Evolutionary conservation across 1,140 invertebrate genomes (phyloP), one percentile per base, ranked within the genome.

Genomic region (Platyscapa corneri): DNA sequence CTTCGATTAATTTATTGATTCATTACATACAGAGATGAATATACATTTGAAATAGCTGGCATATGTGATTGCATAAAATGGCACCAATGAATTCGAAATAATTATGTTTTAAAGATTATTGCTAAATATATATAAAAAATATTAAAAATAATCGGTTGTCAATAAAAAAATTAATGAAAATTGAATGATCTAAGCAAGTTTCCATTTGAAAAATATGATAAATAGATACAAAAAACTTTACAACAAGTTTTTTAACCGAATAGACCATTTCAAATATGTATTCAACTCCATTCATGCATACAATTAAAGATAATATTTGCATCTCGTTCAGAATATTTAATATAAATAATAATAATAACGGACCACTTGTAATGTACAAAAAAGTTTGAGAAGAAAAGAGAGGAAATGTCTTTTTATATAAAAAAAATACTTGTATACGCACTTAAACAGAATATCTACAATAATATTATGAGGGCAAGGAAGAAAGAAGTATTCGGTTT

Each of bases 341-440:
- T 90, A 91, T 91, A 91, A 91, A 91, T 91, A 91, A 91, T 88
- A 87, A 75, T 74, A 77, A 82, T 78, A 77, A 78, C 75, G 60
- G 53, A 65, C 72, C 27, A 42, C 46, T 56, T n/a, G 34, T 53
- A 64, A 76, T 76, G 53, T 83, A 46, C 30, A 64, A 81, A 75
- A 46, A 64, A 37, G 60, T 53, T 76, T 8, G 39, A 30, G 6
- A 65, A 78, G 75, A 84, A 65, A 37, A 77, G 39, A 67, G 75
- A 78, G 75, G 64, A 70, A 67, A 75, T 80, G 60, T 74, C 12
- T 42, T 76, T 37, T 60, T 60, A 60, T 72, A 37, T 77, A 78
- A 30, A 84, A 84, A 84, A 84, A 84, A 53, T 84, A 84, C 56
- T 78, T 67, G 56, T 78, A 67, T 12, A 64, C 75, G 42, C 60